phyloP scores from a whole-genome alignment of 2,888 invertebrate species.

The Epirrhoe tristata region DNA sequence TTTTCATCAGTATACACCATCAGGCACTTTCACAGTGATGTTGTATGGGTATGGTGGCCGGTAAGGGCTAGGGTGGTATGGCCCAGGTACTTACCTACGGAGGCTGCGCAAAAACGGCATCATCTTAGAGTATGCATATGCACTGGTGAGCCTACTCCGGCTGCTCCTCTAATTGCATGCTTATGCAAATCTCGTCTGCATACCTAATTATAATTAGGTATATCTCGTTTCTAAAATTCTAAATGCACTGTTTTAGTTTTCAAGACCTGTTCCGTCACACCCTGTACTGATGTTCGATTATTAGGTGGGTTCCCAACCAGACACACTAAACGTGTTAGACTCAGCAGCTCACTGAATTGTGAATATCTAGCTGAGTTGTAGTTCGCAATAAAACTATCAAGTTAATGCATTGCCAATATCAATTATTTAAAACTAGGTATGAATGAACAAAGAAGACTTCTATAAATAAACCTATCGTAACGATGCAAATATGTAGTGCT shows the following conservation, averaged over 20 bases:
- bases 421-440: slow-evolving; percentile 12
- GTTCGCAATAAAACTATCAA: background rate
- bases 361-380: background rate
- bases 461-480: slow-evolving; percentile 16
- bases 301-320: too few relatives aligned
- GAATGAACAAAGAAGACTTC: slow-evolving; percentile 22
- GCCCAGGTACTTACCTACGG: slow-evolving; percentile 12
- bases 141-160: slow-evolving; percentile 12
- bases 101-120: slow-evolving; percentile 19
- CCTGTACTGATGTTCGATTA: too few relatives aligned
- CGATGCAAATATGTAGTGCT: slow-evolving; percentile 16
- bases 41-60: background rate
- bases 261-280: too few relatives aligned
- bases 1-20: background rate
- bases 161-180: slow-evolving; percentile 33
- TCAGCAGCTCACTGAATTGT: too few relatives aligned
- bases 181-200: slow-evolving; percentile 24
- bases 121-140: slow-evolving; percentile 15
- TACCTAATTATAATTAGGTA: slow-evolving; percentile 15
- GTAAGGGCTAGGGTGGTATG: background rate
- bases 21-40: background rate
- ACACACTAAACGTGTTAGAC: too few relatives aligned
- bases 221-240: too few relatives aligned
- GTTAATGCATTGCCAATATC: background rate
- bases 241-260: too few relatives aligned